Evolutionary conservation across 2,888 invertebrate genomes (phyloP).

Genomic region (Lasioglossum vierecki): DNA sequence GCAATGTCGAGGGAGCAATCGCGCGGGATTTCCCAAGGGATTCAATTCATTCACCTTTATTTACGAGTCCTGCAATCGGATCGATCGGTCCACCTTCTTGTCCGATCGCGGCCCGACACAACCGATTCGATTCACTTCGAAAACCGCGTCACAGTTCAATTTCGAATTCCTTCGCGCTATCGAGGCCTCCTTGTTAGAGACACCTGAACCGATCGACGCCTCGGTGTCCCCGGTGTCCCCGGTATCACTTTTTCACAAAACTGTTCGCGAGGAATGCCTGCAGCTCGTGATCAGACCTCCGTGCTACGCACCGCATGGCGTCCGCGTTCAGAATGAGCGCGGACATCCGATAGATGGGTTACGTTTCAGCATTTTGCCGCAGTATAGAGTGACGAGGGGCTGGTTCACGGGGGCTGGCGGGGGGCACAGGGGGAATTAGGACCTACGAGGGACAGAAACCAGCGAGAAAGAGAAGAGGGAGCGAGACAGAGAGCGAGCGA

Average conservation of each 20-base stretch:
- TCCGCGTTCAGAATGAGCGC: conserved; percentile 80
- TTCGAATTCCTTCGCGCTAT: conserved; percentile 35
- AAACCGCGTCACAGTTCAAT: background rate
- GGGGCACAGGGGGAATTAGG: conserved; percentile 49
- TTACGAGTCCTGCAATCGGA: background rate
- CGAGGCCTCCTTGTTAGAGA: conserved; percentile 6
- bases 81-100: background rate
- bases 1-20: background rate
- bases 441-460: conserved; percentile 41
- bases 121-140: background rate
- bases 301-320: conserved; percentile 82
- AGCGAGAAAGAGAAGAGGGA: conserved; percentile 36
- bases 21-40: background rate
- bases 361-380: conserved; percentile 74
- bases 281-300: conserved; percentile 70
- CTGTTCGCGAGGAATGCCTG: conserved; percentile 29
- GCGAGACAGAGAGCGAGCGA: conserved; percentile 42
- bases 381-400: conserved; percentile 68
- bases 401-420: conserved; percentile 25
- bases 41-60: background rate
- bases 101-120: background rate
- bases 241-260: conserved; percentile 46
- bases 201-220: conserved; percentile 19
- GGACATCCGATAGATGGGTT: conserved; percentile 81
- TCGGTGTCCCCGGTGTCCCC: background rate